These are phyloP conservation scores for Cebidichthys violaceus DNA, from an alignment of 2,113 vertebrate genomes.

Conservation along the genomic window DNA sequence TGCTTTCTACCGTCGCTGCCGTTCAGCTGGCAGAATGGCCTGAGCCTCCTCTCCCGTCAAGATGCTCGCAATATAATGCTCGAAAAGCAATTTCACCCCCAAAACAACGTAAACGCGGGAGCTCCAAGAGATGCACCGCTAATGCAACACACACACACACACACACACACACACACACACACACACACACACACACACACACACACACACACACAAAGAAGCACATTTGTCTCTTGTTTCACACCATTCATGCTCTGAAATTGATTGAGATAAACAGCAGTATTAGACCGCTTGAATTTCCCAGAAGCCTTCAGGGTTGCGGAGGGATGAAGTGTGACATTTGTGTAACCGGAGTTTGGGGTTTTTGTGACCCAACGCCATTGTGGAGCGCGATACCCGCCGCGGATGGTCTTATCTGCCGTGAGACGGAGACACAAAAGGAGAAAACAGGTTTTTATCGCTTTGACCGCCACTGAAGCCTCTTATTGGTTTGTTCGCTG, in stretches of 20 bases:
- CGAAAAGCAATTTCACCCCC: constrained; percentile 55
- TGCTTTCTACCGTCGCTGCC: constrained; percentile 41
- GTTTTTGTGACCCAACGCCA: constrained; percentile 18
- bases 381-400: constrained; percentile 24
- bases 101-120: not conserved
- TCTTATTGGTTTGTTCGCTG: constrained; percentile 30
- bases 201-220: not conserved
- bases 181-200: no score
- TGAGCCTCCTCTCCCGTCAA: constrained; percentile 17
- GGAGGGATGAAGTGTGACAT: constrained; percentile 40
- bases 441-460: constrained; percentile 33
- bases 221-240: not conserved
- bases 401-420: constrained; percentile 35
- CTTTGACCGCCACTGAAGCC: constrained; percentile 9
- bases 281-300: not conserved
- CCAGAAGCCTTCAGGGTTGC: constrained; percentile 5
- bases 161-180: no score
- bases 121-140: not conserved
- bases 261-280: constrained; percentile 23
- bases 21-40: constrained; percentile 5
- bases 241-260: not conserved
- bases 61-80: no score
- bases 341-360: constrained; percentile 20
- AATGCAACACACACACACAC: not conserved
- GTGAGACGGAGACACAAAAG: constrained; percentile 14